Evolutionary conservation across 2,888 invertebrate genomes (phyloP), one percentile per base, ranked within the genome.

Genomic region (Polietes domitor): DNA sequence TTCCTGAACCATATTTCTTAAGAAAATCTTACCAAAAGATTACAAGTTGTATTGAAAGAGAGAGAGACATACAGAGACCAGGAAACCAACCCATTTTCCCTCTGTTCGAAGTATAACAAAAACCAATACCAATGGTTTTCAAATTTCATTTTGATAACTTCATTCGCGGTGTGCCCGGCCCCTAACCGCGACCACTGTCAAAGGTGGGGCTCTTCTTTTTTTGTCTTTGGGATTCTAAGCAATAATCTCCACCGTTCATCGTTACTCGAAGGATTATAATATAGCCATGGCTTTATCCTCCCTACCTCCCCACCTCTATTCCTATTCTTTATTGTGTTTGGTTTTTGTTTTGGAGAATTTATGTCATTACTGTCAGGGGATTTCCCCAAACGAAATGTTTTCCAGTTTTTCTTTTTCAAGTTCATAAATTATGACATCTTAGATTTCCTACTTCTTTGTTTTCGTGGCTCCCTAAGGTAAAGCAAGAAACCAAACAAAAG

Each of bases 391-490:
- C 6, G 6, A 24, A 26, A 24, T 26, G n/a, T 19, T n/a, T 19
- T 6, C 21, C n/a, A 6, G 10, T 43, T n/a, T 2, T n/a, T 43
- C 2, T 10, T 19, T 17, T 77, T 77, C 82, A 78, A 82, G 71
- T 82, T 83, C 72, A 77, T 77, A 83, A 83, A 77, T 80, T 80
- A 83, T 77, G 77, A 73, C 77, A 83, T 80, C 32, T 37, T 19
- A 19, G 65, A 37, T 65, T 58, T 58, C 53, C 53, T 53, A 1
- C n/a, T 63, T n/a, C 26, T 26, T 58, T 26, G 4, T 12, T 58
- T 58, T 2, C 6, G 12, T n/a, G 15, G 15, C 10, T 58, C 26
- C 58, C 24, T 24, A 24, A 9, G 26, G 58, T 47, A 47, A 47
- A 41, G 2, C 21, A 55, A 55, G 24, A 21, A 21, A 21, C 9